A percentile compares a stretch with the other conserved stretches of the same genome.
Evolutionary conservation across 2,113 vertebrate genomes (phyloP).

Genomic region (Petrocephalus microphthalmus): DNA sequence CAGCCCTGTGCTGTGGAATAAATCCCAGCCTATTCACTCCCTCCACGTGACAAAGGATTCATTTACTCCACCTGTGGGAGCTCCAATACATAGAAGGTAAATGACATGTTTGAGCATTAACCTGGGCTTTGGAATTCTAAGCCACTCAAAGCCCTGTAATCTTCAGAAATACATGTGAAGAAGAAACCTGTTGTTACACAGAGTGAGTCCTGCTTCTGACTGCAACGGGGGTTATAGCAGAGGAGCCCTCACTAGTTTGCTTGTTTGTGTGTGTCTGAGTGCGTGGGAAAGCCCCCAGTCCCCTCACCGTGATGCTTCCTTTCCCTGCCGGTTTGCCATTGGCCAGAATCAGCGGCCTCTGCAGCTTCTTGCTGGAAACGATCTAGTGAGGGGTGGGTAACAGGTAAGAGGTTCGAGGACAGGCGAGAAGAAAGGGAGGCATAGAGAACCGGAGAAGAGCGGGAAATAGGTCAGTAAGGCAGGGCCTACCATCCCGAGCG

Average conservation of each 20-base stretch:
- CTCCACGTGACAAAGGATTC: not conserved
- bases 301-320: conserved; percentile 79
- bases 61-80: not conserved
- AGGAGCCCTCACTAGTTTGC: not conserved
- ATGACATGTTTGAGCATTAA: not conserved
- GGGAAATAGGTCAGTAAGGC: not conserved
- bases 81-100: not conserved
- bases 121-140: not conserved
- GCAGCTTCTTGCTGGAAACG: conserved; percentile 96
- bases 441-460: not conserved
- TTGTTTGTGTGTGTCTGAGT: not conserved
- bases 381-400: conserved; percentile 61
- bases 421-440: not conserved
- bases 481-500: conserved; percentile 75
- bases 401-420: not conserved
- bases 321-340: conserved; percentile 95
- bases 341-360: conserved; percentile 75
- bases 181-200: not conserved
- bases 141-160: not conserved
- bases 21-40: not conserved
- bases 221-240: not conserved
- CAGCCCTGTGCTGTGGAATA: not conserved
- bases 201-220: not conserved
- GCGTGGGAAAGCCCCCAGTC: not conserved
- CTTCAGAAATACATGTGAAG: not conserved